Percentiles rank a stretch among this genome's conserved stretches.
Evolutionary conservation across 2,888 invertebrate genomes (phyloP).

Genomic region (Apomyelois bistriatella): DNA sequence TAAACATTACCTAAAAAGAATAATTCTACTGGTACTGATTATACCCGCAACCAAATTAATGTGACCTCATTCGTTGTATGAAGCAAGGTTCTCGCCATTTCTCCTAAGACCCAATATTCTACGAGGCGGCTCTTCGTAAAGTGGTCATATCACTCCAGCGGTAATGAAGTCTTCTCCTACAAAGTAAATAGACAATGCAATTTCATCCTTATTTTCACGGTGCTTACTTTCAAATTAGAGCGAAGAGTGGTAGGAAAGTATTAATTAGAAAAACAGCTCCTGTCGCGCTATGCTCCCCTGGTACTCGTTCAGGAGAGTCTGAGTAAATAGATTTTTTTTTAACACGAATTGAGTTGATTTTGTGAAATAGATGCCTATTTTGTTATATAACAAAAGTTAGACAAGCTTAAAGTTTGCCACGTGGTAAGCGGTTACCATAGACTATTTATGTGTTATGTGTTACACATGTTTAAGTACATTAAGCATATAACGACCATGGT

Average conservation of each 20-base stretch:
- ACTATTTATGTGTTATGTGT: too few relatives aligned
- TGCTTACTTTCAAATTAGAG: neutral
- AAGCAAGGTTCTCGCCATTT: neutral
- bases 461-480: too few relatives aligned
- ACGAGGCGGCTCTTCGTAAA: constrained; percentile 15
- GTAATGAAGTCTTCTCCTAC: constrained; percentile 23
- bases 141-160: constrained; percentile 15
- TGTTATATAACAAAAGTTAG: too few relatives aligned
- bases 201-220: constrained; percentile 1
- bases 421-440: too few relatives aligned
- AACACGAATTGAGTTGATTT: neutral
- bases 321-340: neutral
- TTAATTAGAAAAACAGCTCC: constrained; percentile 13
- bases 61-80: constrained; percentile 3
- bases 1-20: constrained; percentile 6
- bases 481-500: too few relatives aligned
- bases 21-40: constrained; percentile 12
- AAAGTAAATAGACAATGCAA: constrained; percentile 10
- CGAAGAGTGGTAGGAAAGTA: neutral
- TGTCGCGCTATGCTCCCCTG: constrained; percentile 2
- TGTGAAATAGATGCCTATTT: too few relatives aligned
- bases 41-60: neutral
- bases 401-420: too few relatives aligned
- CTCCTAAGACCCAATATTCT: constrained; percentile 1
- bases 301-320: constrained; percentile 4